Base-by-base conservation (phyloP, 2,797 vertebrate species). In the Aplochiton taeniatus region DNA sequence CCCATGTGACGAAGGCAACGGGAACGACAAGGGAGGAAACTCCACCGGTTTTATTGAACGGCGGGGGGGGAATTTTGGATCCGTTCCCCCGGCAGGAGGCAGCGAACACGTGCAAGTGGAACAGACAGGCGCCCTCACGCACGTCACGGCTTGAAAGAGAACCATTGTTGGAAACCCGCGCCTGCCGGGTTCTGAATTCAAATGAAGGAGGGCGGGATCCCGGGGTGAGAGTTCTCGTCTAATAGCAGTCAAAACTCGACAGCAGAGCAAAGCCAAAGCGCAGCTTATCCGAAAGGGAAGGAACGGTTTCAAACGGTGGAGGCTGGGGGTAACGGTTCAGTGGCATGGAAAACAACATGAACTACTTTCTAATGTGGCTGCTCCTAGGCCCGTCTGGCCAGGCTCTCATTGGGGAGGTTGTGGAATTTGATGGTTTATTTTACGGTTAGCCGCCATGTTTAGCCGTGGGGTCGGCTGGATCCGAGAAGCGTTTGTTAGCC, bases 1-100 rank as follows among this genome's bases (percentile, higher is more conserved):
- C 31, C 2, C 6, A 31, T 31, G 2, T 31, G 31, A 31, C 31
- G 31, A 31, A 31, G 31, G 31, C 16, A 19, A 41, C 13, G 7
- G 41, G 41, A 57, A 53, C 1, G 42, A 14, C 56, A 61, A 69
- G 51, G 65, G 68, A 72, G 17, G 48, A 58, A 70, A 75, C 65
- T 43, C 56, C 70, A 61, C 73, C 74, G 62, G 70, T 83, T 87
- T 82, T 86, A 73, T 89, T 86, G 87, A 83, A n/a, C n/a, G n/a
- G n/a, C 80, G 79, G 70, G 53, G 56, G 60, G 68, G 73, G 66
- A 81, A 79, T 80, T 79, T 63, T 75, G 70, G 73, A 75, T 72
- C 17, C 77, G 70, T 74, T 72, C 73, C 72, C 66, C 72, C 66
- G 78, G 72, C 70, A 74, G 76, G 79, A 75, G 63, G 55, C 49